Evolutionary conservation across 2,888 invertebrate genomes (phyloP).

Genomic region (Norana najaformis): DNA sequence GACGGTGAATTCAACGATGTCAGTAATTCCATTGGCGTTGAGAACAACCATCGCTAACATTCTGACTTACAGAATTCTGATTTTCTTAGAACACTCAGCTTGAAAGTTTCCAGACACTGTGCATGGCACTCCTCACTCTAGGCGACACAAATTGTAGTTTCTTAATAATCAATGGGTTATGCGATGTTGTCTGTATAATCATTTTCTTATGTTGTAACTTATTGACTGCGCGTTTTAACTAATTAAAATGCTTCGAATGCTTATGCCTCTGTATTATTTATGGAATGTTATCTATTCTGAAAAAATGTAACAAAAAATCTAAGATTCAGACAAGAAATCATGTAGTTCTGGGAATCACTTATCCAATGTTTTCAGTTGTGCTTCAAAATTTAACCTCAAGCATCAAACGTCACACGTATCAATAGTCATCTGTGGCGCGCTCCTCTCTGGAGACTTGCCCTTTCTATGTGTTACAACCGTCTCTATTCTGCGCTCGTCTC

Average conservation of each 20-base stretch:
- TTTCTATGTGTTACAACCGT: too few species aligned
- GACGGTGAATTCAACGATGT: constrained; percentile 7
- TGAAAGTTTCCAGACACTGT: not conserved
- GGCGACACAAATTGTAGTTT: not conserved
- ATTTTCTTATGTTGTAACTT: not conserved
- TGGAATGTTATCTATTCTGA: not conserved
- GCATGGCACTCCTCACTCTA: not conserved
- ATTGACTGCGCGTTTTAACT: not conserved
- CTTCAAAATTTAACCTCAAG: not conserved
- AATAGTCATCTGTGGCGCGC: too few species aligned
- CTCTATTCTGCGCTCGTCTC: too few species aligned
- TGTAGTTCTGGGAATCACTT: not conserved
- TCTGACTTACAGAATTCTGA: not conserved
- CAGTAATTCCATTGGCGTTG: not conserved
- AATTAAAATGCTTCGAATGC: too few species aligned
- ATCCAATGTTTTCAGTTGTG: not conserved
- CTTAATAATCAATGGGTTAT: not conserved
- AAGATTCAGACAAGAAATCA: not conserved
- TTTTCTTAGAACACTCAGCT: not conserved
- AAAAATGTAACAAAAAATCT: too few species aligned
- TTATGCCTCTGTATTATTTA: not conserved
- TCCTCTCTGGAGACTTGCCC: too few species aligned
- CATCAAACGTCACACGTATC: too few species aligned
- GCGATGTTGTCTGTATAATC: not conserved
- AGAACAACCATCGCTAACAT: not conserved